A percentile compares a stretch with the other conserved stretches of the same genome.
Evolutionary conservation across 1,140 invertebrate genomes (phyloP).

Genomic region (Drosophila repleta): DNA sequence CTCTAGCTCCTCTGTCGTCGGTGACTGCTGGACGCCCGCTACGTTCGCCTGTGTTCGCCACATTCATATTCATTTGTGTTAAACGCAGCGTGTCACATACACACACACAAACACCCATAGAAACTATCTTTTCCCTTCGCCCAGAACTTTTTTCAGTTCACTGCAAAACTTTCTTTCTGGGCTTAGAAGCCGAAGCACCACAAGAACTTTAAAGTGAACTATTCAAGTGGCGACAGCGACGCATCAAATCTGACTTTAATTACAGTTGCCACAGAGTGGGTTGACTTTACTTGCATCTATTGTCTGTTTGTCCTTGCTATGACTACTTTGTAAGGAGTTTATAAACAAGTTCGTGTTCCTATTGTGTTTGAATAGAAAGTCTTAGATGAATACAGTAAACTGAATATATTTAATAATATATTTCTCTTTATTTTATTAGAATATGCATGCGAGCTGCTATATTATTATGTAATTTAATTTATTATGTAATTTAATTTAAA

Average conservation of each 20-base stretch:
- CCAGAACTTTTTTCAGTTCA: conserved; percentile 41
- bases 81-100: conserved; percentile 71
- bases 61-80: conserved; percentile 82
- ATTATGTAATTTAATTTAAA: too few relatives aligned
- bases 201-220: conserved; percentile 58
- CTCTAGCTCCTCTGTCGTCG: neutral
- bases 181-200: conserved; percentile 48
- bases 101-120: conserved; percentile 30
- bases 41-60: conserved; percentile 44
- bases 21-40: neutral
- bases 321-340: neutral
- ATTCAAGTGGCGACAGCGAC: conserved; percentile 41
- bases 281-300: conserved; percentile 33
- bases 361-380: too few relatives aligned
- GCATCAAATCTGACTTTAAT: conserved; percentile 74
- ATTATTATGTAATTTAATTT: too few relatives aligned
- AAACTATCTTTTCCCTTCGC: conserved; percentile 1
- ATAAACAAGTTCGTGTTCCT: neutral
- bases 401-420: neutral
- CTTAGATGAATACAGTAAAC: neutral
- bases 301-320: conserved; percentile 17
- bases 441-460: too few relatives aligned
- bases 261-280: conserved; percentile 32
- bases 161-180: conserved; percentile 56
- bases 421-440: too few relatives aligned